Percentiles rank a stretch among this genome's conserved stretches.
phyloP scores from a whole-genome alignment of 2,113 vertebrate genomes.

The Heptranchias perlo region DNA sequence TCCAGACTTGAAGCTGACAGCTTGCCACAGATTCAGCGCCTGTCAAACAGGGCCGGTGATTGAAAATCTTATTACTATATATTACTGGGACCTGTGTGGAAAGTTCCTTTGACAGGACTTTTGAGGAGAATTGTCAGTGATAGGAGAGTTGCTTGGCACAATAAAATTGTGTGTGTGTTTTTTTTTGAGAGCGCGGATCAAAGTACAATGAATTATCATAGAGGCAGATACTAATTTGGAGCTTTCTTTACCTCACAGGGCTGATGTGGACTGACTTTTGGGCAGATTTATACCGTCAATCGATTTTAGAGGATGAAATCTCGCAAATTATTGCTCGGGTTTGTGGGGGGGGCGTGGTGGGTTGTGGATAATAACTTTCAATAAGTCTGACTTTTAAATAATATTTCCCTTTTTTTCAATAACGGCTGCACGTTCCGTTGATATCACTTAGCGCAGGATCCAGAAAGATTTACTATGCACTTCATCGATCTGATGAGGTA shows the following conservation, averaged over 20 bases:
- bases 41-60: slow-evolving; percentile 81
- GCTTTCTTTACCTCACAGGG: slow-evolving; percentile 50
- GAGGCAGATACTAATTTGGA: slow-evolving; percentile 61
- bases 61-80: slow-evolving; percentile 66
- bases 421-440: slow-evolving; percentile 69
- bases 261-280: slow-evolving; percentile 59
- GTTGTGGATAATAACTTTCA: slow-evolving; percentile 57
- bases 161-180: slow-evolving; percentile 39
- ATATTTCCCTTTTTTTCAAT: slow-evolving; percentile 64
- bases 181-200: slow-evolving; percentile 65
- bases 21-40: slow-evolving; percentile 62
- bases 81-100: slow-evolving; percentile 62
- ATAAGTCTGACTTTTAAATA: slow-evolving; percentile 71
- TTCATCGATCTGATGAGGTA: slow-evolving; percentile 32
- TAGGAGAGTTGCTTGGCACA: slow-evolving; percentile 59
- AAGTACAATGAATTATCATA: slow-evolving; percentile 63
- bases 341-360: too few relatives aligned
- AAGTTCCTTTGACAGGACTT: slow-evolving; percentile 68
- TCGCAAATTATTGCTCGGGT: slow-evolving; percentile 57
- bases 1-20: slow-evolving; percentile 78
- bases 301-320: slow-evolving; percentile 64
- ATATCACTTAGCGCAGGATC: slow-evolving; percentile 49
- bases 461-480: background rate
- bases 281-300: slow-evolving; percentile 58
- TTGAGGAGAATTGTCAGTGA: slow-evolving; percentile 63